Percentiles rank a stretch among this genome's conserved stretches.
phyloP scores from a whole-genome alignment of 2,888 invertebrate genomes.

The Nyleta sp. region DNA sequence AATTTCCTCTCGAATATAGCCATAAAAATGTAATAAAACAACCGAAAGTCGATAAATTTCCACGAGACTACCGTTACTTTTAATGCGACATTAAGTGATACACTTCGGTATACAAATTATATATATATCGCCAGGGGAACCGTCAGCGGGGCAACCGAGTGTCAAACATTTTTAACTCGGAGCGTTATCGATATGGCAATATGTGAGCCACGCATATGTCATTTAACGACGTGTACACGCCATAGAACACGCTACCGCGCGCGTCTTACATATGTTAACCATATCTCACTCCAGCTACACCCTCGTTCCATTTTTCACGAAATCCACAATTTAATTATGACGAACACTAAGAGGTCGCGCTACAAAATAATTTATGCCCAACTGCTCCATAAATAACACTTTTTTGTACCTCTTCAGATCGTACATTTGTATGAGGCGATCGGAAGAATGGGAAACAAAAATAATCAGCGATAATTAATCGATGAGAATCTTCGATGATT shows the following conservation, averaged over 20 bases:
- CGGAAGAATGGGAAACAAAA: background rate
- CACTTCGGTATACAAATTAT: slow-evolving; percentile 41
- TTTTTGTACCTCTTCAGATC: no score
- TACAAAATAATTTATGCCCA: slow-evolving; percentile 13
- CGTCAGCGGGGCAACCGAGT: slow-evolving; percentile 19
- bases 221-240: slow-evolving; percentile 40
- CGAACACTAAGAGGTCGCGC: slow-evolving; percentile 4
- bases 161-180: slow-evolving; percentile 37
- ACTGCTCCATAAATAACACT: slow-evolving; percentile 2
- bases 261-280: slow-evolving; percentile 48
- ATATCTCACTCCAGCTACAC: slow-evolving; percentile 19
- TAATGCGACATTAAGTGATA: slow-evolving; percentile 45
- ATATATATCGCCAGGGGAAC: slow-evolving; percentile 22
- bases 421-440: no score
- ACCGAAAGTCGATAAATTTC: slow-evolving; percentile 51
- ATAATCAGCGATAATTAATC: background rate
- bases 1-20: slow-evolving; percentile 22
- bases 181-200: slow-evolving; percentile 38
- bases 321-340: slow-evolving; percentile 39
- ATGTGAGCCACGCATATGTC: slow-evolving; percentile 42
- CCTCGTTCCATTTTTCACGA: slow-evolving; percentile 27
- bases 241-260: slow-evolving; percentile 35
- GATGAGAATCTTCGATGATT: background rate
- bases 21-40: slow-evolving; percentile 45
- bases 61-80: slow-evolving; percentile 36